phyloP scores from a whole-genome alignment of 1,140 invertebrate genomes.

The Hycleus cichorii region DNA sequence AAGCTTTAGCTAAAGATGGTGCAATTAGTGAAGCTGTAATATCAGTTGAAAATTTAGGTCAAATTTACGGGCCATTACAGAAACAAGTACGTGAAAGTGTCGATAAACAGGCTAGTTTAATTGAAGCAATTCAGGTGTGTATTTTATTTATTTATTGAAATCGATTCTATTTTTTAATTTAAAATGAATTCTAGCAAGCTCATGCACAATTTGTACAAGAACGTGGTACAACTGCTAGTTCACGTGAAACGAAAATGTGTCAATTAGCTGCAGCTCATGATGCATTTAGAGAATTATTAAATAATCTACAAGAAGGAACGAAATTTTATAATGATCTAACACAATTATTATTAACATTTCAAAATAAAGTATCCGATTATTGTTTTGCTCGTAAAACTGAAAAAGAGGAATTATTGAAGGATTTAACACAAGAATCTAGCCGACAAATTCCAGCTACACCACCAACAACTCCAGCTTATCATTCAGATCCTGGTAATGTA shows the following conservation, averaged over 20 bases:
- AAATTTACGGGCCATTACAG: conserved; percentile 74
- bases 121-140: conserved; percentile 67
- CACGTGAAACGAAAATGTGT: conserved; percentile 74
- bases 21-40: conserved; percentile 80
- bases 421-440: conserved; percentile 61
- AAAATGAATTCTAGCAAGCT: conserved; percentile 46
- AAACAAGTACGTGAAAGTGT: conserved; percentile 72
- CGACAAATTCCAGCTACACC: conserved; percentile 46
- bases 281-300: conserved; percentile 82
- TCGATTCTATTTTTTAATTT: neutral
- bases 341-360: conserved; percentile 83
- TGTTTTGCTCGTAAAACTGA: conserved; percentile 56
- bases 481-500: conserved; percentile 33
- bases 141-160: conserved; percentile 4
- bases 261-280: conserved; percentile 85
- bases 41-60: conserved; percentile 67
- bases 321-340: conserved; percentile 99
- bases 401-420: conserved; percentile 10
- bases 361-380: conserved; percentile 97
- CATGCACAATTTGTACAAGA: conserved; percentile 69
- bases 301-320: conserved; percentile 87
- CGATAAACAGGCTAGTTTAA: conserved; percentile 67
- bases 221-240: conserved; percentile 57
- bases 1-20: conserved; percentile 74
- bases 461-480: conserved; percentile 43